Evolutionary conservation across 2,113 vertebrate species (phyloP).

Genomic region (Phylloscopus trochiloides): DNA sequence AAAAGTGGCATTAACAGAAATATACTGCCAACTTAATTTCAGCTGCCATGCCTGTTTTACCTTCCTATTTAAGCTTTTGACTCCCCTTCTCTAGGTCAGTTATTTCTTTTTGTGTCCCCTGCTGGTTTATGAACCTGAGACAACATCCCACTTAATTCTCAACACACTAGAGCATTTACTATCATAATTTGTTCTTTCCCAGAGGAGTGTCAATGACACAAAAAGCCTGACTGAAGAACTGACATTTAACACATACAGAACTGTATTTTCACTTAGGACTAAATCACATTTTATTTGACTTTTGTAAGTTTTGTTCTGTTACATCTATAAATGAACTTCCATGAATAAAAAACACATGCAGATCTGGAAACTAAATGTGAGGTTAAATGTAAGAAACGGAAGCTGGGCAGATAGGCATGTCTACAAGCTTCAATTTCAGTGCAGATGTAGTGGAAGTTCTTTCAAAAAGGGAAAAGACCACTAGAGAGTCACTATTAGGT

Average conservation of each 20-base stretch:
- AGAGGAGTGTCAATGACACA: neutral
- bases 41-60: neutral
- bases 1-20: neutral
- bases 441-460: neutral
- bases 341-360: constrained; percentile 38
- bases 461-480: constrained; percentile 51
- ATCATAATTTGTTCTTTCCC: neutral
- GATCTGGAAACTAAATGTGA: constrained; percentile 49
- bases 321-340: neutral
- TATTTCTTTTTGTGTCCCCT: neutral
- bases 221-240: neutral
- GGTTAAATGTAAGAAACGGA: constrained; percentile 45
- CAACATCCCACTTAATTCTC: neutral
- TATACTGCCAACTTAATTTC: neutral
- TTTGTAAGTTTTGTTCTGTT: neutral
- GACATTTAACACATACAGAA: neutral
- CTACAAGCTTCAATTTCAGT: constrained; percentile 30
- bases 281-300: neutral
- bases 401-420: constrained; percentile 17
- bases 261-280: neutral
- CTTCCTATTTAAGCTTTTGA: neutral
- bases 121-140: neutral
- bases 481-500: constrained; percentile 24
- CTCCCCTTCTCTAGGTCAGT: neutral
- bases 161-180: neutral